These are phyloP conservation scores for Luffia ferchaultella DNA, from an alignment of 2,888 invertebrate species.

Conservation along the genomic window DNA sequence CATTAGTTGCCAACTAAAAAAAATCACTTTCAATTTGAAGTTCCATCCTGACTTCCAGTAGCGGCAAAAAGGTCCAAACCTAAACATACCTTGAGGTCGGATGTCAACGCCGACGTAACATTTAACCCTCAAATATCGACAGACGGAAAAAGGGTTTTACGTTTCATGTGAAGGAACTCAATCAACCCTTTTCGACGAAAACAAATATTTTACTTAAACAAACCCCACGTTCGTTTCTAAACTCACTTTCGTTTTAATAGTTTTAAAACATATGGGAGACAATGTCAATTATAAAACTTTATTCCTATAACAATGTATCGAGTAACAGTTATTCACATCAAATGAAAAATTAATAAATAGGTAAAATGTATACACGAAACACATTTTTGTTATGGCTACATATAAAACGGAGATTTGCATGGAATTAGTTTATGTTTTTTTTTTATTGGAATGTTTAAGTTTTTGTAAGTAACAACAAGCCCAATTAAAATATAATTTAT, in stretches of 20 bases:
- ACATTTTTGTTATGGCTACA: no score
- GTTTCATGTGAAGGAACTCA: slow-evolving; percentile 35
- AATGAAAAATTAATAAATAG: no score
- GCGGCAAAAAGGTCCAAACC: slow-evolving; percentile 25
- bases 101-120: slow-evolving; percentile 47
- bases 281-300: no score
- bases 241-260: slow-evolving; percentile 26
- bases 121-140: slow-evolving; percentile 30
- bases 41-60: slow-evolving; percentile 23
- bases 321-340: no score
- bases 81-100: slow-evolving; percentile 39
- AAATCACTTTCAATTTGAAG: background rate
- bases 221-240: slow-evolving; percentile 21
- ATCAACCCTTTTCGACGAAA: slow-evolving; percentile 32
- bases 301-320: no score
- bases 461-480: no score
- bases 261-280: no score
- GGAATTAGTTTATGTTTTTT: no score
- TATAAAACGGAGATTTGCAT: no score
- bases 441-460: no score
- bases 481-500: no score
- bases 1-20: background rate
- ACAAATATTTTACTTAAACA: slow-evolving; percentile 31
- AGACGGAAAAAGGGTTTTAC: slow-evolving; percentile 43
- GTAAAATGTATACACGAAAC: no score